Percentiles rank a stretch among this genome's conserved stretches.
Conservation (phyloP, 2,113 vertebrate species). For the Chaetorhynchus papuensis region DNA sequence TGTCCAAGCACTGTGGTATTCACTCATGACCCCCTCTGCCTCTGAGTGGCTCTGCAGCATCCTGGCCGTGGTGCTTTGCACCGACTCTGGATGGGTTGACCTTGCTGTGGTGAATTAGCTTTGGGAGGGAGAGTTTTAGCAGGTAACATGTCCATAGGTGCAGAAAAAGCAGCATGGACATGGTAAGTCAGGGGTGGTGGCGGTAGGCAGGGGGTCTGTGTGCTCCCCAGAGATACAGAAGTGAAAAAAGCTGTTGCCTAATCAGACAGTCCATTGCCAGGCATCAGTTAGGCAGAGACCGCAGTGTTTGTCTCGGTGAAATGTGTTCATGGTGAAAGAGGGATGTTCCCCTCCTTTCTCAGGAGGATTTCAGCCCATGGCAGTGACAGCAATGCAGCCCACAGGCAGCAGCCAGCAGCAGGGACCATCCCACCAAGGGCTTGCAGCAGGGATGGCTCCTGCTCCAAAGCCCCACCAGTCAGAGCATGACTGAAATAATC, state of each 20-base stretch:
- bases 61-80: background rate
- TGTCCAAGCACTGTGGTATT: background rate
- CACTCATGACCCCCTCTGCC: background rate
- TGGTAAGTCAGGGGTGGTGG: accelerated
- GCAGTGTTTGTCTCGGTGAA: background rate
- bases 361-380: background rate
- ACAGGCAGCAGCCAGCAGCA: accelerated
- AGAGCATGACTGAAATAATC: background rate
- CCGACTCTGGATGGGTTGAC: background rate
- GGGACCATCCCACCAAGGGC: background rate
- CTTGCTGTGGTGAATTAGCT: background rate
- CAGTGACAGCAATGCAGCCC: background rate
- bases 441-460: background rate
- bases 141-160: background rate
- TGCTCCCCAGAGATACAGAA: background rate
- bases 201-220: accelerated
- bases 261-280: background rate
- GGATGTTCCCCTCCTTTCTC: background rate
- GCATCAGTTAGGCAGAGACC: background rate
- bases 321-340: background rate
- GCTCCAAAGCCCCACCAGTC: background rate
- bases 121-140: background rate
- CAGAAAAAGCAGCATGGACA: background rate
- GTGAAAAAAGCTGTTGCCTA: background rate
- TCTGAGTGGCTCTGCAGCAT: background rate